phyloP scores from a whole-genome alignment of 2,797 vertebrate genomes.

The Hoplostethus mediterraneus region DNA sequence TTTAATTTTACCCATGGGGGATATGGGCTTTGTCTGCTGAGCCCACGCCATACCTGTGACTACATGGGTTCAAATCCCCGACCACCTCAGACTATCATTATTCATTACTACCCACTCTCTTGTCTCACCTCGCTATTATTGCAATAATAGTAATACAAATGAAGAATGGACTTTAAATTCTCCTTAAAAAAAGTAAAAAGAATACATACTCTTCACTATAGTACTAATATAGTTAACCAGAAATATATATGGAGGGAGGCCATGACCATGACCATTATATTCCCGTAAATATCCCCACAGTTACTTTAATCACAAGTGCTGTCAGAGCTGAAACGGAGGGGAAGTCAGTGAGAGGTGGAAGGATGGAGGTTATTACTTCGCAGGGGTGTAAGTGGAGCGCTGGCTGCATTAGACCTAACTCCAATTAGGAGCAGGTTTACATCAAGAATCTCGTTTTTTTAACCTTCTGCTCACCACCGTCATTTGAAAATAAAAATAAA shows the following conservation, averaged over 20 bases:
- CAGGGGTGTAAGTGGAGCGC: background rate
- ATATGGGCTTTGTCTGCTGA: conserved; percentile 1
- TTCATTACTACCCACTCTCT: background rate
- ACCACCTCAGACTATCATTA: background rate
- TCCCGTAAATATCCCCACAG: background rate
- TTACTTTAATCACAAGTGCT: background rate
- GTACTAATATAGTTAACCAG: too few relatives aligned
- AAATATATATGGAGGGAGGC: background rate
- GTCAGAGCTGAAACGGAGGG: background rate
- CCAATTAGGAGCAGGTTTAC: background rate
- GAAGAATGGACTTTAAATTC: background rate
- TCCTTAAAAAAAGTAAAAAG: background rate
- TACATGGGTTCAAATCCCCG: conserved; percentile 5
- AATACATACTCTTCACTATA: too few relatives aligned
- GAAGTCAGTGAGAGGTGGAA: background rate
- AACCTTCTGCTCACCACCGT: background rate
- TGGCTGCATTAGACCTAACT: background rate
- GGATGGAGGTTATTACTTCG: background rate
- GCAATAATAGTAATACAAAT: background rate
- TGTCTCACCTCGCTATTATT: background rate
- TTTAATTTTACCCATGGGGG: background rate
- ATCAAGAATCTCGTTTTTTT: background rate
- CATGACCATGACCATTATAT: background rate
- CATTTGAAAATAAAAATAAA: background rate
- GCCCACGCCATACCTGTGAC: background rate